phyloP scores from a whole-genome alignment of 2,888 invertebrate species.

The Augochlorella aurata region DNA sequence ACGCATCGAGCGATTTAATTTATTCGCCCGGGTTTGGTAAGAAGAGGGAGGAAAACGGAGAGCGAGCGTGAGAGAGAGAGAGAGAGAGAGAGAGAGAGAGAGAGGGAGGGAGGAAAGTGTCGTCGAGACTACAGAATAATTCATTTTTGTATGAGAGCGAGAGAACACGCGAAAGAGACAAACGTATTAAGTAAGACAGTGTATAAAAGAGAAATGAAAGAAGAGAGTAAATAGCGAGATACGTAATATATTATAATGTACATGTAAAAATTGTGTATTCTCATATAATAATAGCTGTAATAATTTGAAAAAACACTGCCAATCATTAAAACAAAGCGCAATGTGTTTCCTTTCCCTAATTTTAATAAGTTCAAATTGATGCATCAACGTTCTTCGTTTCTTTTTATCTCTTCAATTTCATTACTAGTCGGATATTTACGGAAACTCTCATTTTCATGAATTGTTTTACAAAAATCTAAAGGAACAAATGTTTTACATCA shows the following conservation, averaged over 20 bases:
- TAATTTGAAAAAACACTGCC: too few species aligned
- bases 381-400: too few species aligned
- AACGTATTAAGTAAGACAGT: slow-evolving; percentile 30
- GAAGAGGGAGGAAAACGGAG: neutral
- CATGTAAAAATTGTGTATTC: slow-evolving; percentile 79
- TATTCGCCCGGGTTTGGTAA: slow-evolving; percentile 29
- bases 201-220: slow-evolving; percentile 45
- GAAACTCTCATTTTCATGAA: too few species aligned
- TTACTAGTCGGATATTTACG: too few species aligned
- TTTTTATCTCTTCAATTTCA: too few species aligned
- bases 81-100: neutral
- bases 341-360: too few species aligned
- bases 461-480: too few species aligned
- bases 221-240: slow-evolving; percentile 65
- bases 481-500: too few species aligned
- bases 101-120: neutral
- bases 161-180: slow-evolving; percentile 14
- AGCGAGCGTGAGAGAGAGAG: neutral
- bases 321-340: too few species aligned
- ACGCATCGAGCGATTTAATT: slow-evolving; percentile 37
- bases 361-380: too few species aligned
- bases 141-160: slow-evolving; percentile 49
- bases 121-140: slow-evolving; percentile 25
- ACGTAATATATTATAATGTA: slow-evolving; percentile 76
- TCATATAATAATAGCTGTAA: slow-evolving; percentile 76